Conservation (phyloP, 2,113 vertebrate species). For the Gnathonemus longibarbis region DNA sequence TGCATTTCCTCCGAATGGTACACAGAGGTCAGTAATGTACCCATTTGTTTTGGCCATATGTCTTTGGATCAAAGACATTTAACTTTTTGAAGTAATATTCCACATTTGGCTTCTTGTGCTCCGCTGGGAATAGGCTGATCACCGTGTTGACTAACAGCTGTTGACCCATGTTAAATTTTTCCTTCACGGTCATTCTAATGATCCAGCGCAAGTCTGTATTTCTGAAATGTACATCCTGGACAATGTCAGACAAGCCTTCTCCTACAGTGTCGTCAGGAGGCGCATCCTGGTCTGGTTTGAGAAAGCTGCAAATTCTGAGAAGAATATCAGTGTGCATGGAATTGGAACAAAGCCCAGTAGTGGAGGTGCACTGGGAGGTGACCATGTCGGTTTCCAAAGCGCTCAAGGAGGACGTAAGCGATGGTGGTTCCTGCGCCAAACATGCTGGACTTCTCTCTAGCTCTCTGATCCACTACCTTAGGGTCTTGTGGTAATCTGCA, state of each 20-base stretch:
- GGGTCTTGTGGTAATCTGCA: neutral
- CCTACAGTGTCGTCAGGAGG: neutral
- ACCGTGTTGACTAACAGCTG: slow-evolving; percentile 7
- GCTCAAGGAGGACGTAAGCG: neutral
- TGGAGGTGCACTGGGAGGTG: neutral
- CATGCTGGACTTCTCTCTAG: neutral
- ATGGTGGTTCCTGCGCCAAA: neutral
- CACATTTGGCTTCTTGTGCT: neutral
- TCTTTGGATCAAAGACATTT: neutral
- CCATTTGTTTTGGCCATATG: neutral
- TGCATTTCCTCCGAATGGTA: neutral
- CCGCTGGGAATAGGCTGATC: neutral
- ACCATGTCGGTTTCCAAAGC: neutral
- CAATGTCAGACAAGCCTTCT: neutral
- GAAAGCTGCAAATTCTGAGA: neutral
- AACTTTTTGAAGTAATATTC: neutral
- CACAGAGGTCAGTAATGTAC: neutral
- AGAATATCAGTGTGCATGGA: neutral
- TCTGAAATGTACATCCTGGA: neutral
- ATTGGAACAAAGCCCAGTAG: neutral
- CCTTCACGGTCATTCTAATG: neutral
- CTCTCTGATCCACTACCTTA: neutral
- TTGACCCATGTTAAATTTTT: neutral
- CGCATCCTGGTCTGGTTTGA: neutral
- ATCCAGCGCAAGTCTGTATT: neutral